These are phyloP conservation scores for Nycticryphes semicollaris DNA, from an alignment of 2,113 vertebrate species.

Conservation along the genomic window DNA sequence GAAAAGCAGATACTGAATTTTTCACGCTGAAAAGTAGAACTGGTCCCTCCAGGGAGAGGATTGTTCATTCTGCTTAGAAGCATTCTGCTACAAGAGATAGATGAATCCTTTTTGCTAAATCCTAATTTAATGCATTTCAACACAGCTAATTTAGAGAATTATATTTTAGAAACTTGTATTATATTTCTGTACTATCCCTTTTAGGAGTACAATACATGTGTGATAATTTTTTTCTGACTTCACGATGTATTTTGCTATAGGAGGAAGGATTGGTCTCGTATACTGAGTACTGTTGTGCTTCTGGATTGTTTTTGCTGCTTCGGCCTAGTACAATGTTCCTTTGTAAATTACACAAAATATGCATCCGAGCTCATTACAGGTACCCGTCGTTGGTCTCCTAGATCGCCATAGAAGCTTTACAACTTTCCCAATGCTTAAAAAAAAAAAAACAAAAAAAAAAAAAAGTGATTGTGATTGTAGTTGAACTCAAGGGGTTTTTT, in stretches of 20 bases:
- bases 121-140: neutral
- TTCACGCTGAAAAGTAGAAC: neutral
- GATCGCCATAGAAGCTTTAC: neutral
- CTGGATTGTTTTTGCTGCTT: neutral
- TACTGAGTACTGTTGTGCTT: neutral
- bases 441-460: neutral
- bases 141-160: neutral
- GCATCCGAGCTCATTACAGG: neutral
- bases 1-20: neutral
- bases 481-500: neutral
- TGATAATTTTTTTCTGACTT: neutral
- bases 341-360: neutral
- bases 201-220: neutral
- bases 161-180: neutral
- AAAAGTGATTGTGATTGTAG: neutral
- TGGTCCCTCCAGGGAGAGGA: neutral
- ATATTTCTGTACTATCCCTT: neutral
- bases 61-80: neutral
- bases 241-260: neutral
- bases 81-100: neutral
- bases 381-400: neutral
- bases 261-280: neutral
- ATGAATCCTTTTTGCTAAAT: neutral
- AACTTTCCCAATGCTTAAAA: neutral
- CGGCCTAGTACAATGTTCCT: neutral